phyloP scores from a whole-genome alignment of 2,797 vertebrate species.

The Epinephelus malabaricus region DNA sequence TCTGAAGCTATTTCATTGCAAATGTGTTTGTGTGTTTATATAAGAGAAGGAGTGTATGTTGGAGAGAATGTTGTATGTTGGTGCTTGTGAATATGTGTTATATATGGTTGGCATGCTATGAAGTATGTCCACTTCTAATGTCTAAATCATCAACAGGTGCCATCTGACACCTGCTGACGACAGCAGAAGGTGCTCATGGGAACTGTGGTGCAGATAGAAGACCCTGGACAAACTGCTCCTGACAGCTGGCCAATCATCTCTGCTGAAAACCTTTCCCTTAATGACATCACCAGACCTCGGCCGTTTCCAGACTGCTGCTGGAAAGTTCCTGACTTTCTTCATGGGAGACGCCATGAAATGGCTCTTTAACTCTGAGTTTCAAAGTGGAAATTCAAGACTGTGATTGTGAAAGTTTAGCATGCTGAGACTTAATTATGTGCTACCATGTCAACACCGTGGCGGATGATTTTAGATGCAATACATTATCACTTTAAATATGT shows the following conservation, averaged over 20 bases:
- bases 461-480: not conserved
- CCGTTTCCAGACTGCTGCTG: not conserved
- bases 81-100: conserved; percentile 23
- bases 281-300: conserved; percentile 48
- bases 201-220: conserved; percentile 60
- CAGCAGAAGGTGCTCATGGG: conserved; percentile 58
- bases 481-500: not conserved
- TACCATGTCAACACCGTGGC: not conserved
- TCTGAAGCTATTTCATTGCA: not conserved
- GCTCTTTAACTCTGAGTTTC: not conserved
- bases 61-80: not conserved
- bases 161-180: conserved; percentile 42
- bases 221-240: conserved; percentile 39
- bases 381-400: conserved; percentile 10
- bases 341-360: not conserved
- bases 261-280: conserved; percentile 38
- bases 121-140: conserved; percentile 32
- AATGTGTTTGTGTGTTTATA: conserved; percentile 5
- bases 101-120: not conserved
- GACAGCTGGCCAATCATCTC: conserved; percentile 71
- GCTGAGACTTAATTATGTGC: not conserved
- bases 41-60: not conserved
- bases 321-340: not conserved
- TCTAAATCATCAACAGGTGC: conserved; percentile 59
- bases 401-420: not conserved